Conservation (phyloP, 1,140 invertebrate species). For the Atta cephalotes region DNA sequence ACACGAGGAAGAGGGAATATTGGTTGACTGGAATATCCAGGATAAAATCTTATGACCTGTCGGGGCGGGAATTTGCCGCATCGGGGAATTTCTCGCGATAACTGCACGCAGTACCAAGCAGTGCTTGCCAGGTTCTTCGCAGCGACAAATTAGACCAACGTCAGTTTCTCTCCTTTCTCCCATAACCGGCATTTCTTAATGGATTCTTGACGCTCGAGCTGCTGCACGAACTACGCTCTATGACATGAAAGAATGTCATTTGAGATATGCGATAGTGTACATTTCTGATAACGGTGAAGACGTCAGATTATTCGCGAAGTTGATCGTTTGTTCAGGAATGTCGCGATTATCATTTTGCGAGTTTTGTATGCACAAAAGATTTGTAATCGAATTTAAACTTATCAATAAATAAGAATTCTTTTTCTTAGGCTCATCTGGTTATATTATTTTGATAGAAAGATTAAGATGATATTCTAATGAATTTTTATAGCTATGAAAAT, state of each 20-base stretch:
- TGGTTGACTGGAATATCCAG: conserved; percentile 45
- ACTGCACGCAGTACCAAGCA: conserved; percentile 71
- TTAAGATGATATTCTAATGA: not conserved
- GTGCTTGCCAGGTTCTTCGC: conserved; percentile 41
- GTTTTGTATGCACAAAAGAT: not conserved
- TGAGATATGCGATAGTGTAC: conserved; percentile 52
- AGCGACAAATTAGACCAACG: conserved; percentile 71
- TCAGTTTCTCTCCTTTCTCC: conserved; percentile 60
- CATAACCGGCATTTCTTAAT: conserved; percentile 71
- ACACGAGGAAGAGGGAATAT: conserved; percentile 28
- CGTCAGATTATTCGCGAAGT: conserved; percentile 38
- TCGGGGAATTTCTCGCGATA: conserved; percentile 69
- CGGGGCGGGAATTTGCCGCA: conserved; percentile 60
- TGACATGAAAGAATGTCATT: conserved; percentile 46
- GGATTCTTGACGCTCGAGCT: conserved; percentile 71
- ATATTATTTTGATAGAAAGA: not conserved
- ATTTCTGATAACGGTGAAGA: conserved; percentile 39
- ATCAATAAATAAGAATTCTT: not conserved
- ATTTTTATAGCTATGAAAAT: not conserved
- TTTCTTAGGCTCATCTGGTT: no score
- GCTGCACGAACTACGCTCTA: conserved; percentile 46
- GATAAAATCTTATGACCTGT: conserved; percentile 65
- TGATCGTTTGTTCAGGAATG: conserved; percentile 20
- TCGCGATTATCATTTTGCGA: conserved; percentile 19
- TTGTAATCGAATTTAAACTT: not conserved